These are phyloP conservation scores for Syrrhaptes paradoxus DNA, from an alignment of 2,113 vertebrate genomes.

Conservation along the genomic window DNA sequence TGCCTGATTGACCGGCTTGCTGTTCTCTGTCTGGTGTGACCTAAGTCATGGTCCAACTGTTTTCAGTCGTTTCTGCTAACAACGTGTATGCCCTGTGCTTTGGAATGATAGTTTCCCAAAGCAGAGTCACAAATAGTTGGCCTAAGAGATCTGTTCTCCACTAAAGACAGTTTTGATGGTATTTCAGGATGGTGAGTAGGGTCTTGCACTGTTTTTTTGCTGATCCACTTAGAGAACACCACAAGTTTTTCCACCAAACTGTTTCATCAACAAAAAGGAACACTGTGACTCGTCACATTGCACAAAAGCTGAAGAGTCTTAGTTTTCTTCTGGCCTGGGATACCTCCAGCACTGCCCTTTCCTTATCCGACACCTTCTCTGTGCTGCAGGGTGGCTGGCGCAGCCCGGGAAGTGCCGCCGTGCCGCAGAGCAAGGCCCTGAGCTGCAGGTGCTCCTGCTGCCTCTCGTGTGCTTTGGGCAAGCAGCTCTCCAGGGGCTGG, in stretches of 20 bases:
- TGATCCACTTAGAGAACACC: background rate
- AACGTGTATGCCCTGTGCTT: background rate
- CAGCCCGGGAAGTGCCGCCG: background rate
- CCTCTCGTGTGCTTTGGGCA: fast-evolving
- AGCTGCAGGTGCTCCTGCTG: background rate
- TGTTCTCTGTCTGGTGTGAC: background rate
- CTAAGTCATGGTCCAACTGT: background rate
- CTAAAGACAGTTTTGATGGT: background rate
- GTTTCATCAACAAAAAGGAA: background rate
- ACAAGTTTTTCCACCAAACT: background rate
- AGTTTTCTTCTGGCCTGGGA: background rate
- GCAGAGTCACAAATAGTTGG: background rate
- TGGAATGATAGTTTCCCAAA: background rate
- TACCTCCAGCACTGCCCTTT: background rate
- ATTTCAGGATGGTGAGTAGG: background rate
- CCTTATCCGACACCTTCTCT: background rate
- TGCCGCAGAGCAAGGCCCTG: background rate
- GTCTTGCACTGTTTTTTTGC: background rate
- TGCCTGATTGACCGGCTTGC: background rate
- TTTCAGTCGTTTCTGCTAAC: background rate
- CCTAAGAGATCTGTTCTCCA: background rate
- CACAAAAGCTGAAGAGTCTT: background rate
- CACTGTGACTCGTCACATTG: fast-evolving
- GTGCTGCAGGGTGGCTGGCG: background rate
- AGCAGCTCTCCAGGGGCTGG: fast-evolving